phyloP scores from a whole-genome alignment of 2,797 vertebrate genomes.

The Dallia pectoralis region DNA sequence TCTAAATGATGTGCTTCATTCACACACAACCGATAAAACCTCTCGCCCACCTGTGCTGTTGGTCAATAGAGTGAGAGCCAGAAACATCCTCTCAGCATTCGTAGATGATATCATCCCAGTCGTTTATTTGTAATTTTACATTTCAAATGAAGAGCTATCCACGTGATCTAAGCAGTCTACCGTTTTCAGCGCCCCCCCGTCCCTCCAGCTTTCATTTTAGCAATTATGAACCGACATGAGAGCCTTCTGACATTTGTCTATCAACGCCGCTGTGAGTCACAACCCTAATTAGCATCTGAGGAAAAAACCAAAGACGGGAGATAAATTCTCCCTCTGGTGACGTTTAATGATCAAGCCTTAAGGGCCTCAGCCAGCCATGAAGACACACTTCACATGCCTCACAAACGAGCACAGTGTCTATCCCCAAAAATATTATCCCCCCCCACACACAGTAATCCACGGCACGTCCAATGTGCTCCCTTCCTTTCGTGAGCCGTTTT shows the following conservation, averaged over 20 bases:
- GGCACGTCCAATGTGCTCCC: neutral
- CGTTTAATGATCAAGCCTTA: constrained; percentile 60
- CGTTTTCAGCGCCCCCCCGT: constrained; percentile 28
- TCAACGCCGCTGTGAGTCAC: constrained; percentile 66
- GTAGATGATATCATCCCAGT: neutral
- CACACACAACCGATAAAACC: neutral
- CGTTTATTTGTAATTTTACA: constrained; percentile 49
- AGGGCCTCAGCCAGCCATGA: constrained; percentile 29
- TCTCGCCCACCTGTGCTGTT: neutral
- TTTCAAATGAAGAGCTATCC: constrained; percentile 51
- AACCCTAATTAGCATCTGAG: constrained; percentile 71
- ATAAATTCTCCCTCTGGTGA: constrained; percentile 47
- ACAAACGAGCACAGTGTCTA: neutral
- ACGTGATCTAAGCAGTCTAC: constrained; percentile 18
- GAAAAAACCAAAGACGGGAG: constrained; percentile 31
- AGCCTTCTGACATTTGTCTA: constrained; percentile 77
- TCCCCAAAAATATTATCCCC: neutral
- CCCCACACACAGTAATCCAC: neutral
- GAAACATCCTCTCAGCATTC: neutral
- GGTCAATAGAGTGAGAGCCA: neutral
- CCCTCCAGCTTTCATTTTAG: constrained; percentile 64
- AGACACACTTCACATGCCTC: neutral
- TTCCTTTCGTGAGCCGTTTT: neutral
- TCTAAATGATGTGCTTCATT: neutral
- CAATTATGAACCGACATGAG: constrained; percentile 71